phyloP scores from a whole-genome alignment of 2,888 invertebrate genomes.

The Syritta pipiens region DNA sequence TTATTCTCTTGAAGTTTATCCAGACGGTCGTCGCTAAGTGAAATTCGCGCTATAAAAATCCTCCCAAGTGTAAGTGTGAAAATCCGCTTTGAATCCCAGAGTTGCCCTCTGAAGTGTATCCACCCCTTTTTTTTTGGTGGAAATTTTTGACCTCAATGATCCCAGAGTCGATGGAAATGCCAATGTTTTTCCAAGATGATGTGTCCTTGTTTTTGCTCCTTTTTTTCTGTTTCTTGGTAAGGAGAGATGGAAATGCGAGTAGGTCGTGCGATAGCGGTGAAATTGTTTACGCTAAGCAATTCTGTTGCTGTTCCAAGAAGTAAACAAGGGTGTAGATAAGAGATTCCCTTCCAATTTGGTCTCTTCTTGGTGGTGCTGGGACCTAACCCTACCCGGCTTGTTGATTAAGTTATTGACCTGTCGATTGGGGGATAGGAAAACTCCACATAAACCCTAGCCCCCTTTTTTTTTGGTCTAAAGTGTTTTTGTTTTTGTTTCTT shows the following conservation, averaged over 20 bases:
- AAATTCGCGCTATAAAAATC: constrained; percentile 47
- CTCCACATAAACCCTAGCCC: constrained; percentile 20
- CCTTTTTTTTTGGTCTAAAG: constrained; percentile 26
- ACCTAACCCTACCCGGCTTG: constrained; percentile 31
- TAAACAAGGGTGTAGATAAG: constrained; percentile 35
- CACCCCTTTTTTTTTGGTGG: constrained; percentile 28
- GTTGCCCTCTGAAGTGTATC: constrained; percentile 46
- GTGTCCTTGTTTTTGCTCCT: constrained; percentile 32
- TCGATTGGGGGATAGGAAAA: constrained; percentile 32
- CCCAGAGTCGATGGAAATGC: constrained; percentile 29
- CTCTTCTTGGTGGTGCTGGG: constrained; percentile 1
- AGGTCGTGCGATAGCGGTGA: constrained; percentile 50
- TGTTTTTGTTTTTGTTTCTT: constrained; percentile 9
- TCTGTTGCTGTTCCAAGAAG: constrained; percentile 23
- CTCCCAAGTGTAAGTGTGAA: constrained; percentile 60
- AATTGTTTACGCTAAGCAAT: constrained; percentile 57
- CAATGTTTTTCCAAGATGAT: constrained; percentile 28
- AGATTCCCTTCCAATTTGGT: constrained; percentile 11
- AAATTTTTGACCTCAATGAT: constrained; percentile 50
- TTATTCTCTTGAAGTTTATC: constrained; percentile 43
- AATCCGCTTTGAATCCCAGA: constrained; percentile 49
- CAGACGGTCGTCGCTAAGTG: constrained; percentile 58
- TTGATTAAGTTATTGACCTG: constrained; percentile 66
- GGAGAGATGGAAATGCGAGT: constrained; percentile 39
- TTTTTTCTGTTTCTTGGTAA: background rate